Evolutionary conservation across 2,113 vertebrate species (phyloP).

Genomic region (Oncorhynchus gorbuscha): DNA sequence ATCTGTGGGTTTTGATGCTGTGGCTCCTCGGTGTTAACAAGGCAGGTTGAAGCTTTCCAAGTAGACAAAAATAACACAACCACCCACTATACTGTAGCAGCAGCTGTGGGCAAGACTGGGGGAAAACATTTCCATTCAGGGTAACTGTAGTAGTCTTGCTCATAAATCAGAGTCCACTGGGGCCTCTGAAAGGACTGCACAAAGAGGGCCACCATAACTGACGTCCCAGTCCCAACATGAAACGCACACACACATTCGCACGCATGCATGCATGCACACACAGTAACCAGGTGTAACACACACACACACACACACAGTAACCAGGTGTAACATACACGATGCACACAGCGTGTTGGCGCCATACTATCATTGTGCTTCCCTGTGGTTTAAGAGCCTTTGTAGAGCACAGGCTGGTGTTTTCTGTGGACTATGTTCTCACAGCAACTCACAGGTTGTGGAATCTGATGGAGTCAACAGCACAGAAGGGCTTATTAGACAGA

Average conservation of each 20-base stretch:
- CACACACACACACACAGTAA: background rate
- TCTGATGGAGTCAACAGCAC: slow-evolving; percentile 29
- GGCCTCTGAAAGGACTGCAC: background rate
- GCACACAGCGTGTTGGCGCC: background rate
- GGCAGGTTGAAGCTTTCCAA: background rate
- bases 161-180: background rate
- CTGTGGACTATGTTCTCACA: slow-evolving; percentile 6
- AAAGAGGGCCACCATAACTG: background rate
- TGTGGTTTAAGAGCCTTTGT: slow-evolving; percentile 6
- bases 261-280: background rate
- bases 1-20: background rate
- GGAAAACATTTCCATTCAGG: background rate
- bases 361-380: background rate
- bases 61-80: background rate
- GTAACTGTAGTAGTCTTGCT: background rate
- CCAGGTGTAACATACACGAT: background rate
- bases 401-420: background rate
- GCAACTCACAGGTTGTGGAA: slow-evolving; percentile 14
- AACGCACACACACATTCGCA: background rate
- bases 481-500: slow-evolving; percentile 11
- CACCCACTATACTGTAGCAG: background rate
- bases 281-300: too few relatives aligned
- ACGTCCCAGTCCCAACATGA: too few relatives aligned
- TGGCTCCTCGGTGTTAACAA: background rate
- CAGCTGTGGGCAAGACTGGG: background rate